phyloP scores from a whole-genome alignment of 2,888 invertebrate species.

The Hydropsyche betteni region DNA sequence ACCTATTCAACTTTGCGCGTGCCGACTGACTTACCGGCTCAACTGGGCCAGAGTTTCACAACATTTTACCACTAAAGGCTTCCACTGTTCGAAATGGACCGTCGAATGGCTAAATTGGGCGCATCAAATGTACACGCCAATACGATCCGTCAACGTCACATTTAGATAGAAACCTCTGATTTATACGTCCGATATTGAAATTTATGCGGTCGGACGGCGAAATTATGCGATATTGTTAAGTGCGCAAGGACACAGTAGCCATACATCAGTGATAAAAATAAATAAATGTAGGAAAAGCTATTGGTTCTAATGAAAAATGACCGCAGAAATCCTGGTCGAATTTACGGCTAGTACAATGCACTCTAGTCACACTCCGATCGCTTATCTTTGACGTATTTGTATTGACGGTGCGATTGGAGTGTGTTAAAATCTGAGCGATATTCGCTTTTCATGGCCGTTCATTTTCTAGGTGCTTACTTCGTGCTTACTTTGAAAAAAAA shows the following conservation, averaged over 20 bases:
- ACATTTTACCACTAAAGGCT: constrained; percentile 17
- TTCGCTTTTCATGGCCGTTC: constrained; percentile 11
- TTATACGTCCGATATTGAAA: too few species aligned
- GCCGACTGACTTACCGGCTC: constrained; percentile 12
- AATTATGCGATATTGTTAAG: background rate
- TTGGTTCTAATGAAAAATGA: constrained; percentile 4
- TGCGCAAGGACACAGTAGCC: constrained; percentile 18
- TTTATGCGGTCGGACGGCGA: too few species aligned
- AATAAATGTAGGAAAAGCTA: constrained; percentile 5
- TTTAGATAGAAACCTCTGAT: too few species aligned
- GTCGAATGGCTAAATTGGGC: too few species aligned
- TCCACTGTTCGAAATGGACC: background rate
- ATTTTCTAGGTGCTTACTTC: background rate
- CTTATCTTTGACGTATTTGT: background rate
- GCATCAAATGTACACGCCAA: too few species aligned
- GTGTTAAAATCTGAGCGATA: background rate
- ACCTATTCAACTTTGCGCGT: constrained; percentile 46
- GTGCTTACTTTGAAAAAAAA: constrained; percentile 13
- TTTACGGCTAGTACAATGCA: background rate
- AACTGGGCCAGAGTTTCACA: constrained; percentile 26
- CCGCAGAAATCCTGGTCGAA: constrained; percentile 25
- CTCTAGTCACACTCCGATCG: constrained; percentile 4
- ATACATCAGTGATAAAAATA: constrained; percentile 3
- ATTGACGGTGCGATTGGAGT: background rate
- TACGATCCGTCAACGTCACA: too few species aligned